A percentile compares a stretch with the other conserved stretches of the same genome.
Evolutionary conservation across 2,888 invertebrate species (phyloP).

Genomic region (Nomada ferruginata): DNA sequence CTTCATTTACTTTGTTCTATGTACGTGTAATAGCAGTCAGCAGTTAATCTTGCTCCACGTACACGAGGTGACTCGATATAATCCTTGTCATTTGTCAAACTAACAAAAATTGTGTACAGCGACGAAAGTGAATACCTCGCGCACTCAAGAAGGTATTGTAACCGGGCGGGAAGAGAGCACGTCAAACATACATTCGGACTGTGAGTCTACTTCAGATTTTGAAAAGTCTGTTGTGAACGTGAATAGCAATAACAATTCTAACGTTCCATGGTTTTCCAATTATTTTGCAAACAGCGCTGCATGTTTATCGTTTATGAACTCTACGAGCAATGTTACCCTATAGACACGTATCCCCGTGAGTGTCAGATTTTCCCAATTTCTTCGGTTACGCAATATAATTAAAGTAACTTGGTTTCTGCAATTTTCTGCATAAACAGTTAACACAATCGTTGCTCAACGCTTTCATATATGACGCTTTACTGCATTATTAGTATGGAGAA

Average conservation of each 20-base stretch:
- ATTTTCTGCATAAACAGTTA: neutral
- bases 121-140: constrained; percentile 78
- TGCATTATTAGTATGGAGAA: neutral
- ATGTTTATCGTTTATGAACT: constrained; percentile 9
- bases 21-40: neutral
- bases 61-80: neutral
- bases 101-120: constrained; percentile 74
- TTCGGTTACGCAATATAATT: neutral
- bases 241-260: neutral
- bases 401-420: neutral
- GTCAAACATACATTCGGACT: constrained; percentile 77
- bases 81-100: constrained; percentile 35
- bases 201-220: constrained; percentile 81
- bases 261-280: neutral
- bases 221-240: constrained; percentile 74
- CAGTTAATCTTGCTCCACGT: neutral
- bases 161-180: constrained; percentile 76
- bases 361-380: neutral
- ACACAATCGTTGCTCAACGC: neutral
- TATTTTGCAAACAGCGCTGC: neutral
- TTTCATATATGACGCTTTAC: neutral
- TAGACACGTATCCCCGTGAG: neutral
- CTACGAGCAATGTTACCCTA: neutral
- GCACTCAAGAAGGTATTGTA: constrained; percentile 79
- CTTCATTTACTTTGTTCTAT: neutral